A percentile compares a stretch with the other conserved stretches of the same genome.
Evolutionary conservation across 2,797 vertebrate species (phyloP).

Genomic region (Peromyscus nudipes): DNA sequence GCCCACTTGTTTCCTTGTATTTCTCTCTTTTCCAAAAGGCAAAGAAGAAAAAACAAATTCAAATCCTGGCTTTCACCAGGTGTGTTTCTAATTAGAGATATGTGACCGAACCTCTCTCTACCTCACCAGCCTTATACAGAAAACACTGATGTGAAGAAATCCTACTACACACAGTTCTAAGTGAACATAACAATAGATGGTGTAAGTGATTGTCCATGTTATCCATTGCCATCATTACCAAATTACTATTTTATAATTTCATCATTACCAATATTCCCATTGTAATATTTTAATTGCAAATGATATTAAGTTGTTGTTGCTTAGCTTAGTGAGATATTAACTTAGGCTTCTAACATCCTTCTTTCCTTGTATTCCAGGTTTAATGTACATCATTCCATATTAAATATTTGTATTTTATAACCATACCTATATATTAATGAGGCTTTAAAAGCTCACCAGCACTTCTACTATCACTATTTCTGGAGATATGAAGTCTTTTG

Average conservation of each 20-base stretch:
- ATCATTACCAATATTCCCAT: neutral
- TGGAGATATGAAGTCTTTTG: neutral
- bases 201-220: neutral
- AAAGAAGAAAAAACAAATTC: neutral
- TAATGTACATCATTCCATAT: neutral
- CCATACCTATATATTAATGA: neutral
- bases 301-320: neutral
- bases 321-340: neutral
- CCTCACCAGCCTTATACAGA: neutral
- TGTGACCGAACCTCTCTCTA: neutral
- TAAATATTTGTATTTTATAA: neutral
- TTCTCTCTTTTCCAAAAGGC: neutral
- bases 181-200: neutral
- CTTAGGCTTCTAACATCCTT: neutral
- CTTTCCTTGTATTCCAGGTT: neutral
- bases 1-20: neutral
- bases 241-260: neutral
- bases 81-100: too few relatives aligned
- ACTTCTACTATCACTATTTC: neutral
- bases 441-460: constrained; percentile 11
- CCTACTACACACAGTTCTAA: fast-evolving
- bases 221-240: neutral
- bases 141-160: neutral
- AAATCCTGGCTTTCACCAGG: neutral
- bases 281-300: neutral